Evolutionary conservation across 2,797 vertebrate species (phyloP).

Genomic region (Bryconaethiops microstoma): DNA sequence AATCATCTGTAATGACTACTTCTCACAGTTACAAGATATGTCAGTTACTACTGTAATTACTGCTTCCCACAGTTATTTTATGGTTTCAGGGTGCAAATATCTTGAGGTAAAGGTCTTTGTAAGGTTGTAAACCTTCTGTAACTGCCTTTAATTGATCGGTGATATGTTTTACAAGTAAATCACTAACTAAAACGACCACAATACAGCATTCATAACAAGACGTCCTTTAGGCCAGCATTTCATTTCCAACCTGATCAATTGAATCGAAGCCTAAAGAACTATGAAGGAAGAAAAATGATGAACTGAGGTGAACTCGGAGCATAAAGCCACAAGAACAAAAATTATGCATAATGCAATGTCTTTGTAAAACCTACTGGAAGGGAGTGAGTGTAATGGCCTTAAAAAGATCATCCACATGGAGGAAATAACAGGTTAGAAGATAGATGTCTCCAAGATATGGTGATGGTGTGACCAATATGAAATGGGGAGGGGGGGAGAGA

Average conservation of each 20-base stretch:
- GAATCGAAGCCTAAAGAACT: constrained; percentile 1
- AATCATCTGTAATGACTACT: neutral
- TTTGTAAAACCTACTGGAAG: neutral
- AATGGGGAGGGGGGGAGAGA: neutral
- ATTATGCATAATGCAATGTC: constrained; percentile 4
- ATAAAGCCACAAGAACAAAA: constrained; percentile 1
- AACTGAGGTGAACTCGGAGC: neutral
- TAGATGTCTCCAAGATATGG: constrained; percentile 4
- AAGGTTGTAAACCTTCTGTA: constrained; percentile 25
- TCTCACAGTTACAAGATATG: neutral
- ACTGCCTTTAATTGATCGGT: constrained; percentile 10
- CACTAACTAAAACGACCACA: constrained; percentile 16
- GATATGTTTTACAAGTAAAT: neutral
- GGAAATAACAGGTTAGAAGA: constrained; percentile 32
- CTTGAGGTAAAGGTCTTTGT: neutral
- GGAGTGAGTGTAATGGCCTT: constrained; percentile 5
- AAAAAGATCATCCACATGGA: constrained; percentile 14
- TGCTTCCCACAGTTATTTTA: too few relatives aligned
- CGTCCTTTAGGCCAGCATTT: neutral
- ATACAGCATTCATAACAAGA: neutral
- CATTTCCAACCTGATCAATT: neutral
- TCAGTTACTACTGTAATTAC: too few relatives aligned
- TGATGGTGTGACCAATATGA: constrained; percentile 18
- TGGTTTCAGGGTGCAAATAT: neutral
- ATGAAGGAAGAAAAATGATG: neutral